phyloP scores from a whole-genome alignment of 1,140 invertebrate species.

The Cherax quadricarinatus region DNA sequence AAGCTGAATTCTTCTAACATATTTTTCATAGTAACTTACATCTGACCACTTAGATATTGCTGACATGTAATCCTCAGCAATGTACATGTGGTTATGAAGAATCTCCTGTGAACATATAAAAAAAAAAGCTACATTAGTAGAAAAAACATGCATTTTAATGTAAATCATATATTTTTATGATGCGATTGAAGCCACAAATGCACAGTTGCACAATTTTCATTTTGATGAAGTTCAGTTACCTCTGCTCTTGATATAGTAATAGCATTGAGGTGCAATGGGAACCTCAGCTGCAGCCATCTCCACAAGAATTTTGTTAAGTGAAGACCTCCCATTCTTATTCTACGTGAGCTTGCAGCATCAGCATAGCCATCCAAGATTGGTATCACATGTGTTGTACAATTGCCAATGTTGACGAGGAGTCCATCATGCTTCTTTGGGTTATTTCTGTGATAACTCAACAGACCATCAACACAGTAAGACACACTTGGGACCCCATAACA shows the following conservation, averaged over 20 bases:
- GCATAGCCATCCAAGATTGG: conserved; percentile 86
- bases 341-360: conserved; percentile 83
- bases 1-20: conserved; percentile 90
- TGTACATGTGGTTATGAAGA: conserved; percentile 86
- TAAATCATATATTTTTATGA: no score
- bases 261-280: conserved; percentile 91
- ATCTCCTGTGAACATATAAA: conserved; percentile 82
- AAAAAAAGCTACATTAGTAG: not conserved
- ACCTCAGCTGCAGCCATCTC: conserved; percentile 90
- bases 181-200: no score
- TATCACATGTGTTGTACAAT: conserved; percentile 92
- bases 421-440: conserved; percentile 79
- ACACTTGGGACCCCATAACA: conserved; percentile 92
- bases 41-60: conserved; percentile 89
- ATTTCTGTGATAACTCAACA: conserved; percentile 88
- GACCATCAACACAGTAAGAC: conserved; percentile 90
- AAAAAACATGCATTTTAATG: no score
- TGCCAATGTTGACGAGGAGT: conserved; percentile 90
- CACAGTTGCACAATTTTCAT: not conserved
- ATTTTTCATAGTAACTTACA: conserved; percentile 87
- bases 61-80: conserved; percentile 87
- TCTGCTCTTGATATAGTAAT: conserved; percentile 83
- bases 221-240: not conserved
- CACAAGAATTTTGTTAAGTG: conserved; percentile 92
- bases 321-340: conserved; percentile 91